These are phyloP conservation scores for Dicerorhinus sumatrensis DNA, from an alignment of 2,113 vertebrate species.

Conservation along the genomic window DNA sequence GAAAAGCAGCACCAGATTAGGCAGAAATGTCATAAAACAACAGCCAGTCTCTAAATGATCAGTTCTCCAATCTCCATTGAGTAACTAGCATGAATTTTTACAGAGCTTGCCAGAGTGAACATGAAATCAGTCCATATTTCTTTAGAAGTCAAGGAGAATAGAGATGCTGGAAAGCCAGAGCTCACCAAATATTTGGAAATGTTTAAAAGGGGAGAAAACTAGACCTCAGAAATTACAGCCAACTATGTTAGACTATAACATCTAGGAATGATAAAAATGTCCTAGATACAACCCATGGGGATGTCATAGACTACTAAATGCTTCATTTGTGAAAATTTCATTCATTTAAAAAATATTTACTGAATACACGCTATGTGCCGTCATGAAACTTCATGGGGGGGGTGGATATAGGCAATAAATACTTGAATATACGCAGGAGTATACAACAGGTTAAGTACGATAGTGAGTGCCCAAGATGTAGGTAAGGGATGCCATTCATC, in stretches of 20 bases:
- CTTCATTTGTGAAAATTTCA: neutral
- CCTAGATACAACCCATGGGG: neutral
- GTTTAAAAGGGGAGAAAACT: neutral
- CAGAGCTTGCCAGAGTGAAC: neutral
- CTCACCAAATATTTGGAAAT: neutral
- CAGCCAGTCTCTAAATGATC: neutral
- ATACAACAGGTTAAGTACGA: neutral
- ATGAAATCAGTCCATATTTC: neutral
- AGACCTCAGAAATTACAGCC: neutral
- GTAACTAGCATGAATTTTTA: neutral
- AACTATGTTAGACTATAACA: neutral
- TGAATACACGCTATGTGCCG: neutral
- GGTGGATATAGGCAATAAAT: neutral
- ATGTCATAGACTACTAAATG: neutral
- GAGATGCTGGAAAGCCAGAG: neutral
- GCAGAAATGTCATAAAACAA: neutral
- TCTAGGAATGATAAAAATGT: neutral
- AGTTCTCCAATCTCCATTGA: neutral
- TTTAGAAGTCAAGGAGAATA: neutral
- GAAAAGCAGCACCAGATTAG: neutral
- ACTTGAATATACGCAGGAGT: neutral
- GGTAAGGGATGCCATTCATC: neutral
- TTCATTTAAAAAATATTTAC: neutral
- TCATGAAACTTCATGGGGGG: neutral
- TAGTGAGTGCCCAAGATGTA: neutral